Base-by-base conservation (phyloP, 2,797 vertebrate species). In the Tapera naevia region DNA sequence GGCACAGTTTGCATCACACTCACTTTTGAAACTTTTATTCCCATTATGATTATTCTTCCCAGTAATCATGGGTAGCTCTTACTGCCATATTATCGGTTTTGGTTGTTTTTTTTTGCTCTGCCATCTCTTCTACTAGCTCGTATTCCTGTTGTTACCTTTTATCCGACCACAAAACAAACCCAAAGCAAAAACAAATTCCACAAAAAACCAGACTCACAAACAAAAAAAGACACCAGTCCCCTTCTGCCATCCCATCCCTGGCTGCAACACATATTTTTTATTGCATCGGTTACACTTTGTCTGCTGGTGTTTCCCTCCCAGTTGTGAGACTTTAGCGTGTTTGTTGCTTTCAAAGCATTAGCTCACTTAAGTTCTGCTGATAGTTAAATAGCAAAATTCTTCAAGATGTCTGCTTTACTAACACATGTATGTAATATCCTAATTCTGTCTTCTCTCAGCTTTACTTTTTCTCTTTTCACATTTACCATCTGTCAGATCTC, bases 191-290 rank as follows among this genome's bases (percentile, higher is more conserved):
- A 18, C 24, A 43, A 53, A 43, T 7, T n/a, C 35, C 18, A 32
- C 4, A 7, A 30, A 41, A 30, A 28, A 19, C 45, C 32, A 24
- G 64, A 45, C 32, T n/a, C 21, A 11, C 30, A 43, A 23, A 32
- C 9, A 39, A 8, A 41, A 19, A 37, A 24, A 25, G 48, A 7
- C 41, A 28, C 39, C 15, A 15, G 3, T 5, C 6, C 5, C 9
- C 10, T 35, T 7, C 18, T 7, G 9, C 15, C 10, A 17, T 32
- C 13, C 19, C 11, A 2, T 0, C 17, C 22, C 27, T 13, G 16
- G 7, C 50, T 15, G 17, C 18, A 72, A 37, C 37, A 39, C 28
- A n/a, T 27, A 1, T 3, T 13, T 74, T 72, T 80, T 62, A 32
- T n/a, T 48, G 30, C 32, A 61, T 51, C 37, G 17, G 7, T n/a